These are phyloP conservation scores for Elgaria multicarinata DNA, from an alignment of 2,113 vertebrate genomes.

Conservation along the genomic window DNA sequence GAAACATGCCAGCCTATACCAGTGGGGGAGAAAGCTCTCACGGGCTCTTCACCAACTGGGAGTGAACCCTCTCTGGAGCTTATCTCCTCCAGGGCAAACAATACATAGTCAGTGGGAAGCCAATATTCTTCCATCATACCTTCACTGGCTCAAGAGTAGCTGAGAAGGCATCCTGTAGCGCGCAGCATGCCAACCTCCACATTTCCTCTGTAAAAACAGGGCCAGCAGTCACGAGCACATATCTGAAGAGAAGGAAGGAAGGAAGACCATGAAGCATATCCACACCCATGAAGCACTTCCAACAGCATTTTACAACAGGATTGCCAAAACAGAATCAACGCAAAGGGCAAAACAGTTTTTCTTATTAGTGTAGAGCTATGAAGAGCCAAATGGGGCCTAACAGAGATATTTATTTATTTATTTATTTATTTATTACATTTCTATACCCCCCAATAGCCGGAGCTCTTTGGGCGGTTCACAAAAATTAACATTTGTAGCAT, in stretches of 20 bases:
- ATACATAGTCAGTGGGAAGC: too few species aligned
- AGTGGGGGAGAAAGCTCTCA: too few species aligned
- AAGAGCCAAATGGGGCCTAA: background rate
- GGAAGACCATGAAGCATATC: background rate
- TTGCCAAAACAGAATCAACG: background rate
- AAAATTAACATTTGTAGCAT: too few species aligned
- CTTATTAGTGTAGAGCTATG: background rate
- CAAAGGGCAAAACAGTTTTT: background rate
- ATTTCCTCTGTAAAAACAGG: constrained; percentile 97
- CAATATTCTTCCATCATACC: too few species aligned
- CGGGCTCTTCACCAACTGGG: too few species aligned
- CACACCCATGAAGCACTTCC: background rate
- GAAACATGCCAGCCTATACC: too few species aligned
- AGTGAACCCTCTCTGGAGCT: too few species aligned
- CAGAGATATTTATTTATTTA: too few species aligned
- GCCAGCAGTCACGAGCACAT: constrained; percentile 93
- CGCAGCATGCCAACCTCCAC: constrained; percentile 96
- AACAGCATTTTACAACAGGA: background rate
- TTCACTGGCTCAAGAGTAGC: constrained; percentile 96
- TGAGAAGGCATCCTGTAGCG: constrained; percentile 95
- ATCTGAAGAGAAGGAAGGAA: constrained; percentile 79
- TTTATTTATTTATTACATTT: too few species aligned
- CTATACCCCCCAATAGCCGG: too few species aligned
- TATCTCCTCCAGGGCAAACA: too few species aligned
- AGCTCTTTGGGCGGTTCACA: too few species aligned